Evolutionary conservation across 30 jellyfish, hydroid and myxozoan genomes (phyloP).

Genomic region (Aurelia aurita): DNA sequence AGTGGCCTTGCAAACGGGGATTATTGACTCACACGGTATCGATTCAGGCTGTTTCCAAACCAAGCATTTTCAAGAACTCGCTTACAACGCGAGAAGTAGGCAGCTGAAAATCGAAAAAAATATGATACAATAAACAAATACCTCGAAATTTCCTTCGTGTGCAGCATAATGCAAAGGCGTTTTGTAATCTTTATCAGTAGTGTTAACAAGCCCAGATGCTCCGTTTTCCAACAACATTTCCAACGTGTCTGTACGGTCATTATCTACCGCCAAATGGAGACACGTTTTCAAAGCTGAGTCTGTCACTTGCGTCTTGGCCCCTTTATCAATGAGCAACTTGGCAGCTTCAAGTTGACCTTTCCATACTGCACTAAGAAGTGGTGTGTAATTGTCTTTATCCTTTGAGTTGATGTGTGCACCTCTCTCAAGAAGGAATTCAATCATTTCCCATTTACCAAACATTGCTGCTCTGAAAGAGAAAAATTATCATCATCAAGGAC

Average conservation of each 20-base stretch:
- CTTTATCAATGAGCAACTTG: slow-evolving; percentile 55
- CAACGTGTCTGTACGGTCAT: slow-evolving; percentile 63
- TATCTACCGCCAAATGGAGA: slow-evolving; percentile 91
- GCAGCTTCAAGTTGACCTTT: slow-evolving; percentile 95
- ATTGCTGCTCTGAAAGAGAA: slow-evolving; percentile 78
- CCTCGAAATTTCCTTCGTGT: slow-evolving; percentile 70
- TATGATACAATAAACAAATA: slow-evolving; percentile 1
- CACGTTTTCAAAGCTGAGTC: slow-evolving; percentile 81
- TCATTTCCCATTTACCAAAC: slow-evolving; percentile 80
- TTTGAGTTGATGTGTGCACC: slow-evolving; percentile 84
- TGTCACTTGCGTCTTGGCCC: slow-evolving; percentile 67
- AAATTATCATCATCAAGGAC: too few relatives aligned
- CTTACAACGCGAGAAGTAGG: too few relatives aligned
- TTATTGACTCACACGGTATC: too few relatives aligned
- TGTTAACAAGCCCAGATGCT: slow-evolving; percentile 68
- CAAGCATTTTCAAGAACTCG: too few relatives aligned
- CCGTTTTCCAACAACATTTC: slow-evolving; percentile 63
- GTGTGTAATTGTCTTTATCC: slow-evolving; percentile 87
- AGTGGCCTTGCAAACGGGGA: too few relatives aligned
- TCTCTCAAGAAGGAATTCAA: slow-evolving; percentile 54
- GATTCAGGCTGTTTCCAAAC: too few relatives aligned
- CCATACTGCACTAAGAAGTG: slow-evolving; percentile 94
- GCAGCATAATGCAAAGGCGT: slow-evolving; percentile 98
- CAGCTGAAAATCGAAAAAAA: too few relatives aligned
- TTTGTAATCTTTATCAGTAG: slow-evolving; percentile 87